phyloP scores from a whole-genome alignment of 1,140 invertebrate species.

The Holcopasites calliopsidis region DNA sequence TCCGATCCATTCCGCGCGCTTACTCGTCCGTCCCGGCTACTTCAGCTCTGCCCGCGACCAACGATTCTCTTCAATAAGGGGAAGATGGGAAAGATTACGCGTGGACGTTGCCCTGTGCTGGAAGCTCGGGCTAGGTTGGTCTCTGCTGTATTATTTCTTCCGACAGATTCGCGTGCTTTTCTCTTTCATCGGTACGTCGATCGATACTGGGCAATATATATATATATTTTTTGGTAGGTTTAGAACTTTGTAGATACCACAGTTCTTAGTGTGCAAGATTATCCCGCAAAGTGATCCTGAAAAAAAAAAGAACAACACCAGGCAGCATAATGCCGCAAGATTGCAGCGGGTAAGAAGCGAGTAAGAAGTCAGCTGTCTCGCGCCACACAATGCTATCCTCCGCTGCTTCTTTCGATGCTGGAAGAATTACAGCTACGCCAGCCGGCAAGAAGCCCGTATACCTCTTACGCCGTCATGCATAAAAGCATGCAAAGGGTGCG shows the following conservation, averaged over 20 bases:
- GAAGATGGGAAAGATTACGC: background rate
- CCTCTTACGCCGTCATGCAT: slow-evolving; percentile 63
- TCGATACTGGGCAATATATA: no score
- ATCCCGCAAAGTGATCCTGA: no score
- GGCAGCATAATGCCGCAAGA: background rate
- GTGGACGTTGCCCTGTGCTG: background rate
- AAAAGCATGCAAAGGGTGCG: slow-evolving; percentile 59
- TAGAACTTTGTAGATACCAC: no score
- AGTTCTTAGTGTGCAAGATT: no score
- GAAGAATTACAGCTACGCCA: background rate
- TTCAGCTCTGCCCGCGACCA: background rate
- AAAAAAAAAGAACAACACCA: no score
- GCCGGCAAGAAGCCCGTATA: background rate
- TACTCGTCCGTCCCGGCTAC: background rate
- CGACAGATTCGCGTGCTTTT: no score
- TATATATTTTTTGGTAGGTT: no score
- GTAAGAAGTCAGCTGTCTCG: background rate
- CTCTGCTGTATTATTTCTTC: no score
- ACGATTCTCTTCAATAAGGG: background rate
- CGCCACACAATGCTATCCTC: background rate
- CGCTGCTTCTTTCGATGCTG: no score
- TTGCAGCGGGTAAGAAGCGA: background rate
- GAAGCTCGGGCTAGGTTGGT: no score
- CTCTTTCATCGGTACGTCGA: no score
- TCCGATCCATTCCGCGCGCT: background rate